Evolutionary conservation across 2,113 vertebrate species (phyloP).

Genomic region (Paramisgurnus dabryanus): DNA sequence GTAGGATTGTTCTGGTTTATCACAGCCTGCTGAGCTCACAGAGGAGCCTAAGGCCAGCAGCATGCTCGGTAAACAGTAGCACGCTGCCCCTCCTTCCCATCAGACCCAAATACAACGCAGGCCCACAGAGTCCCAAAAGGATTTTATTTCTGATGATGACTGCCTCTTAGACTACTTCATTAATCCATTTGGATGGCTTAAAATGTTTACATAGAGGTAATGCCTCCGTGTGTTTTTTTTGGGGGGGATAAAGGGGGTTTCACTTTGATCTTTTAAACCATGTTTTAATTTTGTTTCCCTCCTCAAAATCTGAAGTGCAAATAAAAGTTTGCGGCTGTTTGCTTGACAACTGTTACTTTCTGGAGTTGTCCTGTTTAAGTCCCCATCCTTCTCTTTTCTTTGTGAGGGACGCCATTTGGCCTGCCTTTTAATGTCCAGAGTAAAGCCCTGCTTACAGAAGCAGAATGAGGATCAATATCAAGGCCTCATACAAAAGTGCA

Average conservation of each 20-base stretch:
- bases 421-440: slow-evolving; percentile 42
- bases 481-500: slow-evolving; percentile 62
- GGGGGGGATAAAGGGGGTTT: not conserved
- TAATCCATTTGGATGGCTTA: slow-evolving; percentile 30
- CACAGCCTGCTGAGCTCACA: slow-evolving; percentile 70
- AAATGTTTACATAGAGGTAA: slow-evolving; percentile 9
- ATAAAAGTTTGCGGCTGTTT: not conserved
- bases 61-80: slow-evolving; percentile 60
- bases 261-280: slow-evolving; percentile 4
- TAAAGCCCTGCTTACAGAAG: slow-evolving; percentile 42
- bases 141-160: slow-evolving; percentile 40
- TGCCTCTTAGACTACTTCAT: slow-evolving; percentile 43
- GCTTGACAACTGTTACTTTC: slow-evolving; percentile 33
- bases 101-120: slow-evolving; percentile 69
- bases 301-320: slow-evolving; percentile 9
- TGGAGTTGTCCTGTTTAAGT: slow-evolving; percentile 30
- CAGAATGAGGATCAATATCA: slow-evolving; percentile 51
- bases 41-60: slow-evolving; percentile 63
- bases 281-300: not conserved
- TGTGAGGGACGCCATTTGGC: slow-evolving; percentile 38
- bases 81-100: slow-evolving; percentile 47
- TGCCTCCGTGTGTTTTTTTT: not conserved
- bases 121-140: slow-evolving; percentile 44
- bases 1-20: slow-evolving; percentile 73
- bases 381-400: slow-evolving; percentile 37